Evolutionary conservation across 2,113 vertebrate genomes (phyloP), one percentile per base, ranked within the genome.

Genomic region (Microcebus ravelobensis): DNA sequence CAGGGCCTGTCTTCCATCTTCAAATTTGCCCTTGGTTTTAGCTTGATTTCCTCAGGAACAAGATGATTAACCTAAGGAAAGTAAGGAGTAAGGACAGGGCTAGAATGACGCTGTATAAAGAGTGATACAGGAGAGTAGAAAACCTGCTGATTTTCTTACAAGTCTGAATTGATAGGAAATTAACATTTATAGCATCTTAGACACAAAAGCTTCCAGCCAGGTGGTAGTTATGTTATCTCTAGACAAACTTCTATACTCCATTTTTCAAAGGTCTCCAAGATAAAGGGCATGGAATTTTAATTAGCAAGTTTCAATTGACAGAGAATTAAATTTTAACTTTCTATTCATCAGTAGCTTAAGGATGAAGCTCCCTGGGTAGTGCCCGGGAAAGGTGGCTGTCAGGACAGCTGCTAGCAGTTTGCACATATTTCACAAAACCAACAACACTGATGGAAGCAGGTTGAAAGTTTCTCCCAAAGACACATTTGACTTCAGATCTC

Each of bases 301-400:
- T 94, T 95, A 97, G 83, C 91, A 97, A 87, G 90, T 97, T 95
- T 95, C 95, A 80, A 85, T 0, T 95, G 96, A 96, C 90, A 79
- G 21, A 50, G 36, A 98, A 98, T 98, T 98, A 96, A 98, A 98
- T 91, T 96, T 97, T 96, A 97, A 98, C 93, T 42, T 97, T 92
- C 88, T 80, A 92, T 92, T 97, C 86, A 96, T 98, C 90, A 98
- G 74, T 95, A 98, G 89, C 96, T 98, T 91, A 98, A 93, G 96
- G 74, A 36, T 90, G 91, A 97, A 27, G 13, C 96, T 97, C 61
- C 80, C 31, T 21, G 48, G 63, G 79, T 34, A 67, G 45, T 68
- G 39, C 1, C 59, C 67, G 39, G 52, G 3, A 65, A 95, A 94
- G n/a, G 9, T 45, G 39, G 50, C 71, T 79, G 4, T 91, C 57